Conservation (phyloP, 2,797 vertebrate genomes). For the Eurystomus glaucurus region DNA sequence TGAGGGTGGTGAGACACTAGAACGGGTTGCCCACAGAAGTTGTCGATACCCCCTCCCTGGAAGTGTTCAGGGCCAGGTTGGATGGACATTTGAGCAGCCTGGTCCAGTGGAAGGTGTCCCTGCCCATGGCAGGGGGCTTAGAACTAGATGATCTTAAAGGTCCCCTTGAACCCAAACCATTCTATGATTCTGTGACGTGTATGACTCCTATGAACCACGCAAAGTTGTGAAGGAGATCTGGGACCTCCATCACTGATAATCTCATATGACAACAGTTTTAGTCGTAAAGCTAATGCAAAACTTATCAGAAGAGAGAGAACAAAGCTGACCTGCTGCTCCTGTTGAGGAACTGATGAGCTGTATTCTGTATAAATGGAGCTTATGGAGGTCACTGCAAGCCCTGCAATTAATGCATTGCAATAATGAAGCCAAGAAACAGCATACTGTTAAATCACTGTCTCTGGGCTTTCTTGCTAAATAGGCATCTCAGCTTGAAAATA, state of each 20-base stretch:
- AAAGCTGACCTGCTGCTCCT: neutral
- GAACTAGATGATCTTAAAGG: too few species aligned
- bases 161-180: too few species aligned
- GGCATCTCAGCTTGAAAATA: neutral
- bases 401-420: neutral
- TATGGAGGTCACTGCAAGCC: neutral
- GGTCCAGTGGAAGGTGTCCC: too few species aligned
- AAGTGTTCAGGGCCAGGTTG: neutral
- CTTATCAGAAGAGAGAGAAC: neutral
- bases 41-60: neutral
- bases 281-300: neutral
- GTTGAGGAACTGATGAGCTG: neutral
- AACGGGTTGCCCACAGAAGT: neutral
- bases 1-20: neutral
- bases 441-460: neutral
- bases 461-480: neutral
- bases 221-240: neutral
- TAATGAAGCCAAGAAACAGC: neutral
- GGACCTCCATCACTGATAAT: neutral
- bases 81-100: too few species aligned
- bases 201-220: neutral
- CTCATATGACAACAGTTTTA: neutral
- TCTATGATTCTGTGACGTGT: neutral
- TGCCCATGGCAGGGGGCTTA: too few species aligned
- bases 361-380: neutral